phyloP scores from a whole-genome alignment of 2,113 vertebrate species.

The Caracal caracal region DNA sequence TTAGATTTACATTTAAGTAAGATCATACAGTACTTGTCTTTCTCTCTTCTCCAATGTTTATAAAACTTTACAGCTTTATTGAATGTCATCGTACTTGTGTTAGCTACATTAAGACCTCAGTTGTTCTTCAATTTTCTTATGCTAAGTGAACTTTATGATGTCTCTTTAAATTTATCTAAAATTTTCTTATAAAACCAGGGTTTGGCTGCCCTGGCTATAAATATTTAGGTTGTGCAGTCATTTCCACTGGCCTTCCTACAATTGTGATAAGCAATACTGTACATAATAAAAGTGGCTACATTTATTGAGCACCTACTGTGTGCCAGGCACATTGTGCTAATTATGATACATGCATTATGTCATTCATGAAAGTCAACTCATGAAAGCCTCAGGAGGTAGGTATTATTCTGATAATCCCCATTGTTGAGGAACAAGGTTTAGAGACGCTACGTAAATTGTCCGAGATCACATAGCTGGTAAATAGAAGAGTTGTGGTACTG shows the following conservation, averaged over 20 bases:
- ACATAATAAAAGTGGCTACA: not conserved
- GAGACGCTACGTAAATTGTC: not conserved
- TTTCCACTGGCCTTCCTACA: not conserved
- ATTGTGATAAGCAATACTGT: not conserved
- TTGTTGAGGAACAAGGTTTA: not conserved
- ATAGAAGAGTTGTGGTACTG: no score
- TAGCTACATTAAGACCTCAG: not conserved
- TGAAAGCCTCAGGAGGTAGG: not conserved
- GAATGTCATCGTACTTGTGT: not conserved
- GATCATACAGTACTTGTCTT: not conserved
- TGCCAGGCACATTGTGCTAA: not conserved
- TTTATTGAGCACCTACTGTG: not conserved
- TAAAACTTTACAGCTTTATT: not conserved
- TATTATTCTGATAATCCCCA: not conserved
- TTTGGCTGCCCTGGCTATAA: not conserved
- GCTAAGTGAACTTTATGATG: not conserved
- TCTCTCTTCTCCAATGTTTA: not conserved
- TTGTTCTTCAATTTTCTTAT: not conserved
- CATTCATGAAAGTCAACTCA: not conserved
- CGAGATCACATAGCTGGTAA: not conserved
- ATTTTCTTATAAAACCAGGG: not conserved
- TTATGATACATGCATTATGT: not conserved
- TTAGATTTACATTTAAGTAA: not conserved
- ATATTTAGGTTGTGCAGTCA: not conserved
- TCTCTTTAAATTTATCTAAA: not conserved